Evolutionary conservation across 2,888 invertebrate genomes (phyloP), one percentile per base, ranked within the genome.

Genomic region (Tryphoninae sp.): DNA sequence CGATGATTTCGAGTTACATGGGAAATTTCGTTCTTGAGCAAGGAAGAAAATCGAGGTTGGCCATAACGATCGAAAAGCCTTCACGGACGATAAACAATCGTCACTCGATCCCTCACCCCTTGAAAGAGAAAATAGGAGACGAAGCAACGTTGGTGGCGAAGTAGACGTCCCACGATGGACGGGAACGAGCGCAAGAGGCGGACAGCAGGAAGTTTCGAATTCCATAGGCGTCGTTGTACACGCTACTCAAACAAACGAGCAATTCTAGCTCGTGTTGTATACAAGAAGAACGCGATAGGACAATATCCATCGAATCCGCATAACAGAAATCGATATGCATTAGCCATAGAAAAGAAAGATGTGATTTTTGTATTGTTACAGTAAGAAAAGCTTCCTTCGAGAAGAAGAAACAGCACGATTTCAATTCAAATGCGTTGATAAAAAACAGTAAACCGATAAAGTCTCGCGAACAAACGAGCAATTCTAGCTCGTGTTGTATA

Each of bases 201-300:
- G 23, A 55, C 59, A 59, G 64, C 81, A 81, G 71, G 71, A 81
- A 75, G 78, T 78, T 78, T 75, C 74, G 22, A 16, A 78, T 81
- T 81, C 74, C 81, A 64, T 69, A 22, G 45, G 16, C 26, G 19
- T 59, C 73, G 16, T 62, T 69, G 40, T 69, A 23, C 9, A 42
- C 26, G 22, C 2, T 42, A 40, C 23, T n/a, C 16, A 19, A 55
- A 45, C 53, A 13, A n/a, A 42, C 6, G 19, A 13, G n/a, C 53
- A 8, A 23, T 33, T 45, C 23, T 23, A 42, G 42, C 33, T 45
- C 51, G 16, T 62, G 61, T 72, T 73, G n/a, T 42, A 72, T 53
- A 22, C 23, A 19, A 7, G 13, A 65, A 1, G 45, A 13, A 23
- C 23, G 19, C 11, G 40, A 16, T 62, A 40, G 16, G 22, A 55